Evolutionary conservation across 2,888 invertebrate genomes (phyloP).

Genomic region (Lycia hirtaria): DNA sequence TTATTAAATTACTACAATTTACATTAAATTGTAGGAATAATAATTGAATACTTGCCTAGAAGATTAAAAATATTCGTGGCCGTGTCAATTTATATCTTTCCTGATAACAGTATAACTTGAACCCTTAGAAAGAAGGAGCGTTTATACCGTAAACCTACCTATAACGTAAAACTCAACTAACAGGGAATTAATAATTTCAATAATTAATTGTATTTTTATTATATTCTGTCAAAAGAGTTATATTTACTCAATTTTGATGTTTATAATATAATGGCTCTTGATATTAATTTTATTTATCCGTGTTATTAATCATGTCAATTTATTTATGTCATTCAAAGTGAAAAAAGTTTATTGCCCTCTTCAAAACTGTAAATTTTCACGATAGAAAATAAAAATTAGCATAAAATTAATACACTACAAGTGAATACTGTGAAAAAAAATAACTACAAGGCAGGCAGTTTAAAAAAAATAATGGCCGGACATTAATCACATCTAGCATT

Average conservation of each 20-base stretch:
- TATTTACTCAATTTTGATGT: not conserved
- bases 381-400: conserved; percentile 5
- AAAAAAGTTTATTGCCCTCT: conserved; percentile 4
- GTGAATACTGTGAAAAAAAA: conserved; percentile 15
- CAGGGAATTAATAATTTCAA: no score
- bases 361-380: conserved; percentile 26
- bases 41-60: no score
- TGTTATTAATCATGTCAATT: not conserved
- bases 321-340: not conserved
- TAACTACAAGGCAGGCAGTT: conserved; percentile 24
- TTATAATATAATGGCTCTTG: not conserved
- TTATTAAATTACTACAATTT: no score
- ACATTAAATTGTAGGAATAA: no score
- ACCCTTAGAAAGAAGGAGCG: no score
- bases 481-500: conserved; percentile 19
- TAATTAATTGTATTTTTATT: not conserved
- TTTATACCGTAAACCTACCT: no score
- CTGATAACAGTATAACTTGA: no score
- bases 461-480: conserved; percentile 9
- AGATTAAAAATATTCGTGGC: no score
- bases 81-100: no score
- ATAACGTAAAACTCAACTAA: no score
- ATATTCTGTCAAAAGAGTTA: not conserved
- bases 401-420: conserved; percentile 17
- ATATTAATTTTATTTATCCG: not conserved